These are phyloP conservation scores for Achlya flavicornis DNA, from an alignment of 2,888 invertebrate genomes.

Conservation along the genomic window DNA sequence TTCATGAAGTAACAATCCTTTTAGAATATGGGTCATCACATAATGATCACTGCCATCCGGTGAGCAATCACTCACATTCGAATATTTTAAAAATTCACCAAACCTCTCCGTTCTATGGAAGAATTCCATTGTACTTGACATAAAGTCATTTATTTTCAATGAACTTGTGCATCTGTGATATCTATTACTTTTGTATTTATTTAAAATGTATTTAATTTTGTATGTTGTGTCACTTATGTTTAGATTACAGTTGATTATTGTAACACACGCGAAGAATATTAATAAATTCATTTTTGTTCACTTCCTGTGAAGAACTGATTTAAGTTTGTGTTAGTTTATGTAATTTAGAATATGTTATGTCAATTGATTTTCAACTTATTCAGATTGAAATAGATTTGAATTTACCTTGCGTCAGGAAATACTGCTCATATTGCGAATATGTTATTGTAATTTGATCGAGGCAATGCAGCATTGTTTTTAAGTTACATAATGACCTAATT, in stretches of 20 bases:
- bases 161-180: constrained; percentile 34
- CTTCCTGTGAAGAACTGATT: not conserved
- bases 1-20: constrained; percentile 55
- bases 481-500: not conserved
- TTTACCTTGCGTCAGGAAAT: not conserved
- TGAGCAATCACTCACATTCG: constrained; percentile 55
- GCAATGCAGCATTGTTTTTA: not conserved
- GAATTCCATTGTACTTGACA: constrained; percentile 44
- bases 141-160: constrained; percentile 37
- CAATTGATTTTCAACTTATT: not conserved
- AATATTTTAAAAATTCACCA: constrained; percentile 47
- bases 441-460: constrained; percentile 5
- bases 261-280: constrained; percentile 43
- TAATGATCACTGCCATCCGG: constrained; percentile 34
- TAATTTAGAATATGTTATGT: not conserved
- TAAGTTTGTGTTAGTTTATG: too few species aligned
- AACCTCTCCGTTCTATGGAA: constrained; percentile 50
- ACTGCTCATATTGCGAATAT: not conserved
- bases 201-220: constrained; percentile 45
- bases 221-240: constrained; percentile 45
- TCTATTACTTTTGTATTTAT: constrained; percentile 40
- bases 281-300: constrained; percentile 35
- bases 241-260: constrained; percentile 36
- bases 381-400: not conserved
- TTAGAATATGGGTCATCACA: constrained; percentile 48